phyloP scores from a whole-genome alignment of 30 jellyfish, hydroid and myxozoan species.

The Sanderia malayensis region DNA sequence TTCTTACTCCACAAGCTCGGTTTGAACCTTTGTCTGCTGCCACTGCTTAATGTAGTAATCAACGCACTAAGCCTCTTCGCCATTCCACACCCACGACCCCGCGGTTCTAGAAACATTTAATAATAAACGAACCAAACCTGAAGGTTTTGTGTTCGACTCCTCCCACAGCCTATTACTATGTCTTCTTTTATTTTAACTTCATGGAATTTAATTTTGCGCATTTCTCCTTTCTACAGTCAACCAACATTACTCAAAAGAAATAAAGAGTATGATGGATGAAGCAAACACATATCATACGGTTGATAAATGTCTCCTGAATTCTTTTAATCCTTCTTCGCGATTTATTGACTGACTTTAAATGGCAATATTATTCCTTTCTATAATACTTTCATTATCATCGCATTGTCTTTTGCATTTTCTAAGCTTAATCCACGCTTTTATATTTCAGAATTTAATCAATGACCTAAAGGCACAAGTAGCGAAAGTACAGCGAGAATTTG shows the following conservation, averaged over 20 bases:
- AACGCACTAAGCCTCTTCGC: no score
- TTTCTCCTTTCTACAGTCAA: constrained; percentile 18
- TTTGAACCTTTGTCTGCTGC: no score
- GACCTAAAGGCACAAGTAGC: constrained; percentile 26
- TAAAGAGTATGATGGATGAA: constrained; percentile 31
- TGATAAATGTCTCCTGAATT: no score
- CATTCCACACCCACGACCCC: no score
- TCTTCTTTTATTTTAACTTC: neutral
- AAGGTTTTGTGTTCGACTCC: neutral
- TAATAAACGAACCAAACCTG: no score
- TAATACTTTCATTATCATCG: neutral
- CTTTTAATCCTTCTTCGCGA: no score
- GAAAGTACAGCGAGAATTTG: constrained; percentile 41
- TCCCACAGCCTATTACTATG: neutral
- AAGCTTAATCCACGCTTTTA: neutral
- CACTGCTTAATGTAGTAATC: no score
- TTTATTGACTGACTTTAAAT: neutral
- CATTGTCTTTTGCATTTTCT: neutral
- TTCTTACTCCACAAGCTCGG: no score
- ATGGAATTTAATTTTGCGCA: neutral
- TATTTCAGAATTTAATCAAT: constrained; percentile 12
- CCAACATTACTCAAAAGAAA: constrained; percentile 15
- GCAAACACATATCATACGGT: constrained; percentile 45
- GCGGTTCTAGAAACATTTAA: no score
- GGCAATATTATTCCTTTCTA: neutral